Conservation (phyloP, 2,113 vertebrate genomes). For the Neolamprologus modestus region DNA sequence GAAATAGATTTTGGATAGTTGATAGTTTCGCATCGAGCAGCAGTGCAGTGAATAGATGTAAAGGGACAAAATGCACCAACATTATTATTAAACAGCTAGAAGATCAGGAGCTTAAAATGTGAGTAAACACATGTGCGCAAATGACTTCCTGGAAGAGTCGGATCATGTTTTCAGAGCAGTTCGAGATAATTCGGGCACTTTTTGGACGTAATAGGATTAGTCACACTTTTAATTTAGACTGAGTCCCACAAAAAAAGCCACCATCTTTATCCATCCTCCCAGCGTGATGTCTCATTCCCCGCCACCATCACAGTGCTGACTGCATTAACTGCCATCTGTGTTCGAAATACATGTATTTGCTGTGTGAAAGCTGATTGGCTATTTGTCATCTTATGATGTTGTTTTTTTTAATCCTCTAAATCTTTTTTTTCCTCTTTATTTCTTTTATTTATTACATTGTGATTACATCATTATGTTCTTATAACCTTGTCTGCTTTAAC, state of each 20-base stretch:
- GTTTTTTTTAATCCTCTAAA: not conserved
- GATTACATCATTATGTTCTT: not conserved
- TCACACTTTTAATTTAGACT: conserved; percentile 28
- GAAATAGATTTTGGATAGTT: not conserved
- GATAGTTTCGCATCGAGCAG: not conserved
- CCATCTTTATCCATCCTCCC: conserved; percentile 21
- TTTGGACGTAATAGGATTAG: conserved; percentile 21
- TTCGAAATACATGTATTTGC: conserved; percentile 8
- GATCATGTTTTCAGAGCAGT: conserved; percentile 9
- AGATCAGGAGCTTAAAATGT: not conserved
- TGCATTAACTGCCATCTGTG: conserved; percentile 55
- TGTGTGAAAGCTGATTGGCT: conserved; percentile 21
- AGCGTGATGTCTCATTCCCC: conserved; percentile 19
- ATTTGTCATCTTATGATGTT: conserved; percentile 16
- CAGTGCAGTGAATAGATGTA: not conserved
- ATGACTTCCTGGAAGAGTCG: not conserved
- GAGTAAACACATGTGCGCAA: not conserved
- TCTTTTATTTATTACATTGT: not conserved
- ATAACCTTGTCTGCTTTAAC: conserved; percentile 27
- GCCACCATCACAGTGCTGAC: conserved; percentile 16
- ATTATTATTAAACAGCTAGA: not conserved
- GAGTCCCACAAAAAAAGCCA: conserved; percentile 29
- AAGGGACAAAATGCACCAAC: not conserved
- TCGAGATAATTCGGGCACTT: not conserved
- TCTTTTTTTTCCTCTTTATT: not conserved